These are phyloP conservation scores for Caenorhabditis panamensis DNA, from an alignment of 2,888 invertebrate species.

Conservation along the genomic window DNA sequence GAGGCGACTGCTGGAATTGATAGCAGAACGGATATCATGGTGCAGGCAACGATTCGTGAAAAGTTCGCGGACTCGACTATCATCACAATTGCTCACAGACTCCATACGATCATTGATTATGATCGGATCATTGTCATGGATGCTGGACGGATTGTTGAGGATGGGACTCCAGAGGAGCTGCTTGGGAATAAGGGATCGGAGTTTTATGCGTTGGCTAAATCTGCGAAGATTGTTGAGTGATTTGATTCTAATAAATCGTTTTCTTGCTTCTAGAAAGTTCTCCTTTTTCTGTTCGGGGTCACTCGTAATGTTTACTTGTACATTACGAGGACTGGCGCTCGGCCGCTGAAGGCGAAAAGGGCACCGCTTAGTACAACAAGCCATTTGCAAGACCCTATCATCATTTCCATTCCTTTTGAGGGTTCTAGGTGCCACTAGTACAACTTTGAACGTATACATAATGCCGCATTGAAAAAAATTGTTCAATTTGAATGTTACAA, in stretches of 20 bases:
- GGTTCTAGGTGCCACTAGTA: too few relatives aligned
- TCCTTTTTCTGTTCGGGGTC: too few relatives aligned
- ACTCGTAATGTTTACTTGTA: too few relatives aligned
- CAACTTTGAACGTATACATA: too few relatives aligned
- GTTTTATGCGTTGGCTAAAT: conserved; percentile 67
- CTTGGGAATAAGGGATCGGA: conserved; percentile 56
- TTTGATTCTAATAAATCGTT: not conserved
- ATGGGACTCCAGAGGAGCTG: conserved; percentile 61
- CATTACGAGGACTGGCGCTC: too few relatives aligned
- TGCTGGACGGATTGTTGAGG: conserved; percentile 62
- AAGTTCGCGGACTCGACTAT: conserved; percentile 92
- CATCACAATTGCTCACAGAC: conserved; percentile 92
- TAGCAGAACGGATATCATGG: conserved; percentile 83
- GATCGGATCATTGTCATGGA: conserved; percentile 82
- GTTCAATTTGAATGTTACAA: too few relatives aligned
- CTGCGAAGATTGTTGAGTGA: conserved; percentile 59
- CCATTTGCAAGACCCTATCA: too few relatives aligned
- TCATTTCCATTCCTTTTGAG: too few relatives aligned
- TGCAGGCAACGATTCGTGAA: conserved; percentile 83
- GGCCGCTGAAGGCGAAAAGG: too few relatives aligned
- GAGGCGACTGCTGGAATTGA: conserved; percentile 84
- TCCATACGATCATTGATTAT: conserved; percentile 94
- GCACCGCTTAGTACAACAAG: too few relatives aligned
- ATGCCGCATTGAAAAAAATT: too few relatives aligned
- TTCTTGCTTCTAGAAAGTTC: too few relatives aligned